Percentiles rank a stretch among this genome's conserved stretches.
Conservation (phyloP, 2,888 invertebrate species). For the Chironomus tentans region DNA sequence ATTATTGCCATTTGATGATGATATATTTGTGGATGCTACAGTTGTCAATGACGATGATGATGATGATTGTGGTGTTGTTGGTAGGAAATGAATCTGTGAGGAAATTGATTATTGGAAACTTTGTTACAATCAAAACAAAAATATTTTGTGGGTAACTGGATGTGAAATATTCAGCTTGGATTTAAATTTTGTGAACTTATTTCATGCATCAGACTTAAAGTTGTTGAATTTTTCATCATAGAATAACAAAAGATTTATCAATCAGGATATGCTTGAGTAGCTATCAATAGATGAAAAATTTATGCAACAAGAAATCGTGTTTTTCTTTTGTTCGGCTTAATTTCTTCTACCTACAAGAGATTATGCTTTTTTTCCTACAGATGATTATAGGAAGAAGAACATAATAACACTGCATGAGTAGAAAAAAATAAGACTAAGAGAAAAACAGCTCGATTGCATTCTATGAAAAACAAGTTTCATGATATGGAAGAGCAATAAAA, state of each 20-base stretch:
- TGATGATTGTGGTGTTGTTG: slow-evolving; percentile 46
- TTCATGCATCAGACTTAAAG: too few relatives aligned
- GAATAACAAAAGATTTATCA: not conserved
- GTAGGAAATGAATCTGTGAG: slow-evolving; percentile 32
- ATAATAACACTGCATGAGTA: too few relatives aligned
- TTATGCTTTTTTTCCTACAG: not conserved
- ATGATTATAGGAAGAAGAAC: too few relatives aligned
- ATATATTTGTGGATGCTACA: not conserved
- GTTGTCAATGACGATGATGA: slow-evolving; percentile 26
- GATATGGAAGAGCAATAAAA: not conserved
- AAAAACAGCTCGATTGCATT: too few relatives aligned
- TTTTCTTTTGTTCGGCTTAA: not conserved
- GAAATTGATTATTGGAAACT: not conserved
- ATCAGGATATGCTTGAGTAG: not conserved
- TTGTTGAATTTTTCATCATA: too few relatives aligned
- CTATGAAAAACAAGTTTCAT: too few relatives aligned
- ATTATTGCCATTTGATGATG: not conserved
- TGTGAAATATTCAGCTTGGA: not conserved
- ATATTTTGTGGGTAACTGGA: not conserved
- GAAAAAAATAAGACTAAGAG: too few relatives aligned
- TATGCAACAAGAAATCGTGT: not conserved
- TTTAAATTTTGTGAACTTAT: too few relatives aligned
- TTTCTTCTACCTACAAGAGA: not conserved
- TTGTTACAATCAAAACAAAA: not conserved
- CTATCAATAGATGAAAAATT: not conserved